Percentiles rank a stretch among this genome's conserved stretches.
Evolutionary conservation across 2,113 vertebrate species (phyloP).

Genomic region (Sinocyclocheilus anophthalmus): DNA sequence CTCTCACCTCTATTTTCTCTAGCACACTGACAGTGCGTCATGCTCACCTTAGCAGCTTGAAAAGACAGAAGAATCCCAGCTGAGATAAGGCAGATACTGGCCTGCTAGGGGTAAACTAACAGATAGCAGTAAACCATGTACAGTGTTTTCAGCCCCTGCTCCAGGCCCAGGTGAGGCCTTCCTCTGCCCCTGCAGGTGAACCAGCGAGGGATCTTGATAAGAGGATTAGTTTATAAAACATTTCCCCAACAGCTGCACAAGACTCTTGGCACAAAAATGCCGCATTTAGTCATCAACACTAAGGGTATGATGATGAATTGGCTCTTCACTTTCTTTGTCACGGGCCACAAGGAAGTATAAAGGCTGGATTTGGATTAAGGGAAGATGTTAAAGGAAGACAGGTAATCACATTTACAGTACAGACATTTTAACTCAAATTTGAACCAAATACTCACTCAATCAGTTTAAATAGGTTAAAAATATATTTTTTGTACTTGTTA

Average conservation of each 20-base stretch:
- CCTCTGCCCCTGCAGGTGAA: slow-evolving; percentile 58
- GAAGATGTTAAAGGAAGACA: background rate
- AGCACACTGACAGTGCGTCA: slow-evolving; percentile 48
- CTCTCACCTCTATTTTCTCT: slow-evolving; percentile 28
- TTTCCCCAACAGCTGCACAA: slow-evolving; percentile 67
- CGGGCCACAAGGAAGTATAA: background rate
- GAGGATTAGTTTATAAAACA: slow-evolving; percentile 76
- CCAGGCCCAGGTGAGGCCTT: slow-evolving; percentile 53
- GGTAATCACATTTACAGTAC: background rate
- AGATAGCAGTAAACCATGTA: slow-evolving; percentile 61
- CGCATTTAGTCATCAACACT: slow-evolving; percentile 50
- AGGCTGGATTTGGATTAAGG: background rate
- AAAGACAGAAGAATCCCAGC: slow-evolving; percentile 47
- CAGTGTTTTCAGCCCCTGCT: slow-evolving; percentile 2
- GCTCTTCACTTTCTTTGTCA: slow-evolving; percentile 20
- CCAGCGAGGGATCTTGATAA: slow-evolving; percentile 68
- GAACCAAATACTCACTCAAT: background rate
- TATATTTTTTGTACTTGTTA: no score
- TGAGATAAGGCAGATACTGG: slow-evolving; percentile 57
- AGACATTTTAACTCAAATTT: background rate
- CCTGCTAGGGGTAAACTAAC: slow-evolving; percentile 61
- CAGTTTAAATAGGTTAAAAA: background rate
- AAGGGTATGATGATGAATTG: slow-evolving; percentile 60
- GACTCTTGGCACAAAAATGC: slow-evolving; percentile 55
- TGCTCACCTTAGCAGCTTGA: slow-evolving; percentile 45